Percentiles rank a stretch among this genome's conserved stretches.
Conservation (phyloP, 2,888 invertebrate genomes). For the Drosophila nigricruria region DNA sequence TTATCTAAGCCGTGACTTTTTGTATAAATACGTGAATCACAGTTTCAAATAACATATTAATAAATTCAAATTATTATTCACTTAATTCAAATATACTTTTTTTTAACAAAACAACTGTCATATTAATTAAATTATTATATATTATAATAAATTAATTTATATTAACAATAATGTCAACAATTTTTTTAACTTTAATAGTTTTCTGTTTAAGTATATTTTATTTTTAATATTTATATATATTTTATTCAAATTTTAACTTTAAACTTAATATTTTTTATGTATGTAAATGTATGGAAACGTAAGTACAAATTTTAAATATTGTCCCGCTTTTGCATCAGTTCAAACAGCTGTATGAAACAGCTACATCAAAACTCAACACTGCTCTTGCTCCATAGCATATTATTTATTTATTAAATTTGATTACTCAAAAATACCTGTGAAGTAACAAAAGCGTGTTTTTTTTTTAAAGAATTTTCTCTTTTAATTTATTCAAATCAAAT, state of each 20-base stretch:
- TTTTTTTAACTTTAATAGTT: background rate
- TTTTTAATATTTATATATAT: background rate
- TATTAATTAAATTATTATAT: too few species aligned
- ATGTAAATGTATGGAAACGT: too few species aligned
- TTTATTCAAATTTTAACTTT: background rate
- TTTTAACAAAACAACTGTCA: background rate
- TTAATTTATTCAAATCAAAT: slow-evolving; percentile 1
- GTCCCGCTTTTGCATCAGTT: background rate
- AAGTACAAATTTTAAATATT: background rate
- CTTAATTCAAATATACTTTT: background rate
- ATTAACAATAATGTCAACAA: background rate
- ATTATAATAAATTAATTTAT: background rate
- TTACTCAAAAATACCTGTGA: background rate
- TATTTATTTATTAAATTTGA: background rate
- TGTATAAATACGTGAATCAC: background rate
- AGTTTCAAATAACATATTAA: background rate
- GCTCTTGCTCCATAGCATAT: background rate
- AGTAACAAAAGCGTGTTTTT: background rate
- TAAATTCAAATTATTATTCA: background rate
- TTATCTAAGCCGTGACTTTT: background rate
- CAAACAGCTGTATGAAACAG: background rate
- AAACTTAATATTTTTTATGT: background rate
- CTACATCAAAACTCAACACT: background rate
- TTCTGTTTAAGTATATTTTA: too few species aligned
- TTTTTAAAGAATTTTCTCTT: background rate